These are phyloP conservation scores for Anneissia japonica DNA, from an alignment of 35 echinoderm and acorn worm genomes.

Conservation along the genomic window DNA sequence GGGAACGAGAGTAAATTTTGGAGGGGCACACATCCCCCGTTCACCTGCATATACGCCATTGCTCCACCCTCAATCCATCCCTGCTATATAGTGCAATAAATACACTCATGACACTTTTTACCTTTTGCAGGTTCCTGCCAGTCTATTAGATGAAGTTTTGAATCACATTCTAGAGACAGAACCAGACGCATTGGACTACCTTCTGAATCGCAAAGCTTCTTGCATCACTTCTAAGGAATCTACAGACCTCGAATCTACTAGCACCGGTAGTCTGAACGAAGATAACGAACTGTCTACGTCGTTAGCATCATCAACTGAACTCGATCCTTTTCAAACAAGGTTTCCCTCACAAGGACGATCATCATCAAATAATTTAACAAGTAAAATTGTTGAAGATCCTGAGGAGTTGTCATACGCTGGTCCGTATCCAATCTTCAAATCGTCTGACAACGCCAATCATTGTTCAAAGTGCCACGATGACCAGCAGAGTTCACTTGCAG, in stretches of 20 bases:
- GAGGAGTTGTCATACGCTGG: background rate
- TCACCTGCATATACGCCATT: background rate
- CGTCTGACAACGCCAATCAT: background rate
- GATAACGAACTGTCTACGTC: background rate
- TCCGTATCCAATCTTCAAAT: background rate
- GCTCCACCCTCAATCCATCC: background rate
- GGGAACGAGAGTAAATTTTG: no score
- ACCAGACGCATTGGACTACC: conserved; percentile 76
- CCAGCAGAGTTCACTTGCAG: background rate
- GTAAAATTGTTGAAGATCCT: background rate
- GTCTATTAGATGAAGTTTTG: conserved; percentile 62
- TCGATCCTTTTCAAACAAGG: background rate
- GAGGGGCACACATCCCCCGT: background rate
- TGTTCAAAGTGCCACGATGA: background rate
- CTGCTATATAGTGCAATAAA: background rate
- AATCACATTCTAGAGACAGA: conserved; percentile 55
- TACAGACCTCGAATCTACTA: background rate
- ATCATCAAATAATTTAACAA: background rate
- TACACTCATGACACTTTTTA: background rate
- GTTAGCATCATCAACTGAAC: background rate
- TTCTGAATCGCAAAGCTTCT: conserved; percentile 52
- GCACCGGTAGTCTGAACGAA: background rate
- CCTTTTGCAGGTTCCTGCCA: conserved; percentile 47
- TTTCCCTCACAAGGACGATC: background rate
- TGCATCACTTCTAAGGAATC: background rate